Evolutionary conservation across 2,797 vertebrate genomes (phyloP).

Genomic region (Kryptopterus vitreolus): DNA sequence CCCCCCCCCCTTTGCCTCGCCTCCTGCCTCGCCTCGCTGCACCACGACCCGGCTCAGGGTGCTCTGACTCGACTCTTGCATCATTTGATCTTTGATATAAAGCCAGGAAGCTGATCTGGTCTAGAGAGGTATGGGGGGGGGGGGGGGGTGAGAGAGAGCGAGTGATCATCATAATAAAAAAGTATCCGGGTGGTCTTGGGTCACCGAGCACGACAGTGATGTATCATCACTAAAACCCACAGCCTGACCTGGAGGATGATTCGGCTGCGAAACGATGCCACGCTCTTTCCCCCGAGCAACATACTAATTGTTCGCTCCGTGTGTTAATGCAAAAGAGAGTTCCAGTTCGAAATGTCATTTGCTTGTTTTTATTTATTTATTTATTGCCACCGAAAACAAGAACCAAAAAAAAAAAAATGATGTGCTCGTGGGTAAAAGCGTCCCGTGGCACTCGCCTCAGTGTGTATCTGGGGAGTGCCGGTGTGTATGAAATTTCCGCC

Average conservation of each 20-base stretch:
- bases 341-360: constrained; percentile 31
- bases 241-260: constrained; percentile 37
- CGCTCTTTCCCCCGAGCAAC: not conserved
- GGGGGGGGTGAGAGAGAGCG: too few relatives aligned
- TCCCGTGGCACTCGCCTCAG: constrained; percentile 42
- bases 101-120: constrained; percentile 35
- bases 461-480: constrained; percentile 49
- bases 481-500: constrained; percentile 45
- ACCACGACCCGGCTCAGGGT: constrained; percentile 31
- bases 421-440: constrained; percentile 30
- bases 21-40: not conserved
- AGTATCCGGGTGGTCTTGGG: constrained; percentile 32
- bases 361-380: not conserved
- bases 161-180: not conserved
- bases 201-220: constrained; percentile 44
- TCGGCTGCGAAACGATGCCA: constrained; percentile 29
- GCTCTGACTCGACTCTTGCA: constrained; percentile 52
- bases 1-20: not conserved
- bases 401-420: constrained; percentile 17
- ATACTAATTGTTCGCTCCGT: not conserved
- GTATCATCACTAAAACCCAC: constrained; percentile 32
- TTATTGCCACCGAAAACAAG: not conserved
- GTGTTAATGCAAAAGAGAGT: constrained; percentile 11
- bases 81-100: constrained; percentile 55
- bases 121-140: constrained; percentile 9